Conservation (phyloP, 2,113 vertebrate species). For the Sus scrofa region T2T-Sscrofa CM000818.6:13251001-13251500, state of each 20-base stretch:
- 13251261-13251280: not conserved
- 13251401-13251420: slow-evolving; percentile 41
- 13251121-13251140: not conserved
- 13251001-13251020: slow-evolving; percentile 8
- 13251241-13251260: slow-evolving; percentile 53
- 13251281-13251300: slow-evolving; percentile 69
- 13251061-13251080: slow-evolving; percentile 46
- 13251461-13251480: slow-evolving; percentile 11
- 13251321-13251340: slow-evolving; percentile 48
- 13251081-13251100: not conserved
- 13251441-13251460: slow-evolving; percentile 60
- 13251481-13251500: not conserved
- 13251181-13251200: slow-evolving; percentile 72
- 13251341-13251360: not conserved
- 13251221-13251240: not conserved
- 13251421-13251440: slow-evolving; percentile 12
- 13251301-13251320: slow-evolving; percentile 2
- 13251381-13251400: slow-evolving; percentile 45
- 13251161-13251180: not conserved
- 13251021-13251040: slow-evolving; percentile 18
- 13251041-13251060: slow-evolving; percentile 49
- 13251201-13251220: not conserved
- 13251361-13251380: not conserved
- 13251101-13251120: not conserved
- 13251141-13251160: not conserved